These are phyloP conservation scores for Heliopora coerulea DNA, from an alignment of 92 coral and sea anemone genomes.

Conservation along the genomic window DNA sequence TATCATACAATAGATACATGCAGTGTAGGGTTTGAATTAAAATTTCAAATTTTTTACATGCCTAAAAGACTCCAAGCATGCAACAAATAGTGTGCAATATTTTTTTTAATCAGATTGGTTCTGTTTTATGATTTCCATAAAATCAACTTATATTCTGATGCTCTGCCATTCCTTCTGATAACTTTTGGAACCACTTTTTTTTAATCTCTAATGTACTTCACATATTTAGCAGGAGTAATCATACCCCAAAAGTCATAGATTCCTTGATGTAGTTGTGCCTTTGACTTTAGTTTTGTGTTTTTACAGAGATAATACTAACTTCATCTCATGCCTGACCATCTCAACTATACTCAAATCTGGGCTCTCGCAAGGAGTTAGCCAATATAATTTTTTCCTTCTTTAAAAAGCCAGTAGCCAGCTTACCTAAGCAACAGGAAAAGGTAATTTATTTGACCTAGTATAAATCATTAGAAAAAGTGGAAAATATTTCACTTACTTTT, in stretches of 20 bases:
- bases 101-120: too few species aligned
- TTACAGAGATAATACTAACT: constrained; percentile 41
- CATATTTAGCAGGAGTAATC: constrained; percentile 34
- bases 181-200: constrained; percentile 50
- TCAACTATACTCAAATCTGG: constrained; percentile 53
- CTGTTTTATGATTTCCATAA: too few species aligned
- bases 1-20: too few species aligned
- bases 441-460: background rate
- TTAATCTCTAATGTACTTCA: constrained; percentile 32
- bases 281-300: constrained; percentile 29
- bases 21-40: too few species aligned
- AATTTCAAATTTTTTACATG: too few species aligned
- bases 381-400: constrained; percentile 29
- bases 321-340: constrained; percentile 38
- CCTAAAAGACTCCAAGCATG: too few species aligned
- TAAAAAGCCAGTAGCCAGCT: constrained; percentile 31
- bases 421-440: constrained; percentile 22
- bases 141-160: constrained; percentile 37
- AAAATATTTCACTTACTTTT: constrained; percentile 26
- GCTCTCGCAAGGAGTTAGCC: constrained; percentile 47
- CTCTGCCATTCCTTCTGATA: constrained; percentile 40
- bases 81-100: too few species aligned
- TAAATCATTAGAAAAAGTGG: background rate
- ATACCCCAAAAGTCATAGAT: constrained; percentile 35
- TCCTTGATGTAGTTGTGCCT: constrained; percentile 33